phyloP scores from a whole-genome alignment of 2,113 vertebrate genomes.

The Ammodytes marinus region DNA sequence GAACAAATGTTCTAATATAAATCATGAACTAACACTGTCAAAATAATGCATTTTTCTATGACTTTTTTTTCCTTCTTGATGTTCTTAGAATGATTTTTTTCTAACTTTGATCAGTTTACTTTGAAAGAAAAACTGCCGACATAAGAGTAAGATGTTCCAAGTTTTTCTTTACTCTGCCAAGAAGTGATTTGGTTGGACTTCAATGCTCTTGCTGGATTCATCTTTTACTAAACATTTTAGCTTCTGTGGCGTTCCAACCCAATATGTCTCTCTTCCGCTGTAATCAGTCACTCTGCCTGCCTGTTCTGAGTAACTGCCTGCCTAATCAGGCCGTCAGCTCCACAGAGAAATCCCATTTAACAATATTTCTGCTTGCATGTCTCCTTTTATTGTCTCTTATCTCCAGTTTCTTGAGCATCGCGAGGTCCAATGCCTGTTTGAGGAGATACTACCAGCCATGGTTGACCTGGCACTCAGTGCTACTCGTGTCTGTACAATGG shows the following conservation, averaged over 20 bases:
- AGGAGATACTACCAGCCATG: conserved; percentile 91
- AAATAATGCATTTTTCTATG: not conserved
- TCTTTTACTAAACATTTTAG: not conserved
- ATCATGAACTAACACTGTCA: not conserved
- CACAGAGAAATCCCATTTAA: conserved; percentile 31
- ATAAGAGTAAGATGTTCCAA: not conserved
- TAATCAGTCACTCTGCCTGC: conserved; percentile 48
- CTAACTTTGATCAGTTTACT: not conserved
- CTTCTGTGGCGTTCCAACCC: conserved; percentile 2
- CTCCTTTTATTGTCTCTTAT: not conserved
- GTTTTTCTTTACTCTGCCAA: not conserved
- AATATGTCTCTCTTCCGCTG: conserved; percentile 28
- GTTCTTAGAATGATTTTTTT: not conserved
- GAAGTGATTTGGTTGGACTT: not conserved
- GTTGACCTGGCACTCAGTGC: conserved; percentile 90
- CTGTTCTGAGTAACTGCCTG: conserved; percentile 40
- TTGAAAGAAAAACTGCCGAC: not conserved
- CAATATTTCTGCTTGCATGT: not conserved
- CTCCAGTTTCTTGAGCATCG: conserved; percentile 88
- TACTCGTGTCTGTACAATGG: conserved; percentile 94
- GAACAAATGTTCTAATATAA: not conserved
- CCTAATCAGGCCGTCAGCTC: conserved; percentile 26
- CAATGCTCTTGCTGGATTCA: not conserved
- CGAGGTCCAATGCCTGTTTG: conserved; percentile 89
- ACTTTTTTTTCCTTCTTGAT: not conserved